Percentiles rank a stretch among this genome's conserved stretches.
Conservation (phyloP, 2,113 vertebrate genomes). For the Gobio gobio region DNA sequence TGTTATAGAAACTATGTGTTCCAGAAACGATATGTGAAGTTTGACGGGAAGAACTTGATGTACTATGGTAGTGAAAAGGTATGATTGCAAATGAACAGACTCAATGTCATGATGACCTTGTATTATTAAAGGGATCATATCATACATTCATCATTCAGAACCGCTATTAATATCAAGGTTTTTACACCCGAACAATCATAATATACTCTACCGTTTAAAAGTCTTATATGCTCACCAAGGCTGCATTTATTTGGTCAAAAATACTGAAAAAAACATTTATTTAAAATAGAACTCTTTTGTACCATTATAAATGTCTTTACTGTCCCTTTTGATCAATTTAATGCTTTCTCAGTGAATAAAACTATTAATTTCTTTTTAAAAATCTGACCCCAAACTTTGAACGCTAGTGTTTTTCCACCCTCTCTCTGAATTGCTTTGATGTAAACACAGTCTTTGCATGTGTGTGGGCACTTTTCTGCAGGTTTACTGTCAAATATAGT, state of each 20-base stretch:
- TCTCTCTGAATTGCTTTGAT: background rate
- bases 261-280: background rate
- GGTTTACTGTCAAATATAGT: background rate
- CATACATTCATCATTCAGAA: background rate
- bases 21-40: conserved; percentile 93
- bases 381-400: background rate
- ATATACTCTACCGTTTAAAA: background rate
- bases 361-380: background rate
- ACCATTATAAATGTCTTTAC: background rate
- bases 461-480: background rate
- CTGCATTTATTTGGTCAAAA: background rate
- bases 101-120: background rate
- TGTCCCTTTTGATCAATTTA: background rate
- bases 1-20: conserved; percentile 93
- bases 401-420: background rate
- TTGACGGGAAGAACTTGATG: conserved; percentile 92
- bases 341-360: background rate
- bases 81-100: conserved; percentile 5
- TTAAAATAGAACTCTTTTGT: background rate
- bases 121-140: background rate
- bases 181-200: background rate
- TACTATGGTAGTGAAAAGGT: conserved; percentile 97
- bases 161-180: no score
- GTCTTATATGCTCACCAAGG: background rate
- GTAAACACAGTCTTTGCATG: background rate